Conservation (phyloP, 2,888 invertebrate genomes). For the Endotricha flammealis region DNA sequence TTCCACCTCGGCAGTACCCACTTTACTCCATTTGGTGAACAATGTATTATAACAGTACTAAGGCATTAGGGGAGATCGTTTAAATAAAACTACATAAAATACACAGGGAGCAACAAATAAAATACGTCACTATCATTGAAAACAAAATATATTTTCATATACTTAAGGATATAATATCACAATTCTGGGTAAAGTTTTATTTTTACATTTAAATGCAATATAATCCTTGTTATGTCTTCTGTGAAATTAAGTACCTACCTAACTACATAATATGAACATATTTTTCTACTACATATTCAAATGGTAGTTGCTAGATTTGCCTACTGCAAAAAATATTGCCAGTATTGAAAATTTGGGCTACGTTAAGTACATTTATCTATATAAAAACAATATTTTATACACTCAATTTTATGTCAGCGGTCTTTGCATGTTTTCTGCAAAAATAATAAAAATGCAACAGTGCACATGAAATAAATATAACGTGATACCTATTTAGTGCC, state of each 20-base stretch:
- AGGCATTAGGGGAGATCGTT: too few relatives aligned
- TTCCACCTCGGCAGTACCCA: too few relatives aligned
- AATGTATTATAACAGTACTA: too few relatives aligned
- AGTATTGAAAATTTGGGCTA: neutral
- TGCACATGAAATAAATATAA: neutral
- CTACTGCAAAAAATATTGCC: neutral
- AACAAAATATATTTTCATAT: constrained; percentile 34
- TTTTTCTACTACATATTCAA: constrained; percentile 12
- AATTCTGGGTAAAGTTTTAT: constrained; percentile 42
- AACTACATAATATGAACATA: constrained; percentile 13
- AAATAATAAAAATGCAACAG: neutral
- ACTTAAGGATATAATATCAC: constrained; percentile 51
- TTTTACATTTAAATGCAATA: constrained; percentile 56
- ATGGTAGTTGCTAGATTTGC: neutral
- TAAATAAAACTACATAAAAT: too few relatives aligned
- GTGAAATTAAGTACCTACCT: constrained; percentile 29
- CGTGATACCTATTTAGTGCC: neutral
- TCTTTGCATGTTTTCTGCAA: neutral
- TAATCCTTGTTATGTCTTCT: constrained; percentile 28
- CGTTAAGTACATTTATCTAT: neutral
- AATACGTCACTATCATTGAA: constrained; percentile 7
- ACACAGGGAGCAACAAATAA: neutral
- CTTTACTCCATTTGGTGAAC: too few relatives aligned
- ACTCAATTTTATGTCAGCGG: neutral
- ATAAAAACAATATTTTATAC: neutral